Evolutionary conservation across 2,888 invertebrate genomes (phyloP).

Genomic region (Harpalus rubripes): DNA sequence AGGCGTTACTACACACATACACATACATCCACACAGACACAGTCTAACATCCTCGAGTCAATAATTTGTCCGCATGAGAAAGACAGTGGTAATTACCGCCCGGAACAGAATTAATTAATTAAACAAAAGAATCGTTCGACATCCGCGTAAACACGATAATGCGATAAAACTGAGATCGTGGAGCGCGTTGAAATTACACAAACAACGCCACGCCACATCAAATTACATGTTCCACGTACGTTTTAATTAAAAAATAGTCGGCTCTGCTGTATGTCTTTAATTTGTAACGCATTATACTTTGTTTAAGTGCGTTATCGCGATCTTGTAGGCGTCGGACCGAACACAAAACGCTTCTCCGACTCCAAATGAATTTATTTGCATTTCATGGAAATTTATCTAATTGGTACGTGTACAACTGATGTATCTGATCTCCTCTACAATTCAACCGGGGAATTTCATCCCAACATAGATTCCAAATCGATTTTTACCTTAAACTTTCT

Average conservation of each 20-base stretch:
- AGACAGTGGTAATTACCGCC: constrained; percentile 66
- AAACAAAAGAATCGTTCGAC: constrained; percentile 74
- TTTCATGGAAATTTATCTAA: constrained; percentile 61
- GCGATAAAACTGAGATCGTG: constrained; percentile 67
- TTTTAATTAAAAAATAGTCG: constrained; percentile 63
- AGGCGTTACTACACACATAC: constrained; percentile 15
- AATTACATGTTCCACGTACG: constrained; percentile 64
- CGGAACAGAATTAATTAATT: constrained; percentile 76
- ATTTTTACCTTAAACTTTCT: no score
- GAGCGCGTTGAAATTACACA: constrained; percentile 74
- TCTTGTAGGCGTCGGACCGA: constrained; percentile 63
- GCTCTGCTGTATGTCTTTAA: constrained; percentile 55
- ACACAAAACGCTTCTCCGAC: constrained; percentile 56
- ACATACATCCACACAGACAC: neutral
- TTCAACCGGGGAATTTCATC: neutral
- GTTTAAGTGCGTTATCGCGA: constrained; percentile 60
- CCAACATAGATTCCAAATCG: neutral
- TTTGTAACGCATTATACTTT: constrained; percentile 66
- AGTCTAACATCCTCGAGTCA: constrained; percentile 25
- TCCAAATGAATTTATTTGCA: constrained; percentile 52
- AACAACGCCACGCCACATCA: constrained; percentile 71
- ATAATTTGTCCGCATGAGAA: constrained; percentile 43
- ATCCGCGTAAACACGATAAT: constrained; percentile 74
- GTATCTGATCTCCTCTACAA: constrained; percentile 34
- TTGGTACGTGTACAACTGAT: constrained; percentile 50